phyloP scores from a whole-genome alignment of 2,113 vertebrate species.

The Sylvia atricapilla region DNA sequence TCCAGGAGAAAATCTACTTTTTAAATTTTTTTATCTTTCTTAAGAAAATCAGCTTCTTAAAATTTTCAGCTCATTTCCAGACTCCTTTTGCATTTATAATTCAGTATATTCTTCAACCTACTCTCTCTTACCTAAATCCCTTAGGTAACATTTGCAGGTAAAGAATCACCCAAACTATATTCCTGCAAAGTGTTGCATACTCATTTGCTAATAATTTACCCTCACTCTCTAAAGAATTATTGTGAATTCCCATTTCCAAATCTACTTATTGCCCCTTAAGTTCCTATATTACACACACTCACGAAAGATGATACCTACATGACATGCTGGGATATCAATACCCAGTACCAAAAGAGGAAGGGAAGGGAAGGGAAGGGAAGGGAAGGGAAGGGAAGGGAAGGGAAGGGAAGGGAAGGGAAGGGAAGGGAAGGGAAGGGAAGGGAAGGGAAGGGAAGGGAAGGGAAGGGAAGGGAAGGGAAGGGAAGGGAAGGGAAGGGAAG shows the following conservation, averaged over 20 bases:
- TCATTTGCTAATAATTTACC: not conserved
- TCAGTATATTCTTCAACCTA: not conserved
- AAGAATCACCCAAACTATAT: not conserved
- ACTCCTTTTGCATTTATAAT: not conserved
- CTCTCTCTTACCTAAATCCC: not conserved
- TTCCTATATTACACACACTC: not conserved
- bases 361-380: no score
- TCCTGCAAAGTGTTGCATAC: not conserved
- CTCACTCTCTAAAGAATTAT: not conserved
- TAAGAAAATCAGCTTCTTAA: not conserved
- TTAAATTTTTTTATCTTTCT: not conserved
- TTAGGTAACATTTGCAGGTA: not conserved
- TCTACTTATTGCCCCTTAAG: not conserved
- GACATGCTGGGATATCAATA: not conserved
- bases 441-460: no score
- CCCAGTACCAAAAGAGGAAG: not conserved
- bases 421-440: no score
- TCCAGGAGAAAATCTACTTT: not conserved
- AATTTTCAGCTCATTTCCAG: not conserved
- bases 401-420: no score
- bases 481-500: no score
- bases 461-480: no score
- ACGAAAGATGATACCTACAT: not conserved
- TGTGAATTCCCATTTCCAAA: not conserved
- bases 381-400: no score